These are phyloP conservation scores for Endotricha flammealis DNA, from an alignment of 2,888 invertebrate species.

Conservation along the genomic window DNA sequence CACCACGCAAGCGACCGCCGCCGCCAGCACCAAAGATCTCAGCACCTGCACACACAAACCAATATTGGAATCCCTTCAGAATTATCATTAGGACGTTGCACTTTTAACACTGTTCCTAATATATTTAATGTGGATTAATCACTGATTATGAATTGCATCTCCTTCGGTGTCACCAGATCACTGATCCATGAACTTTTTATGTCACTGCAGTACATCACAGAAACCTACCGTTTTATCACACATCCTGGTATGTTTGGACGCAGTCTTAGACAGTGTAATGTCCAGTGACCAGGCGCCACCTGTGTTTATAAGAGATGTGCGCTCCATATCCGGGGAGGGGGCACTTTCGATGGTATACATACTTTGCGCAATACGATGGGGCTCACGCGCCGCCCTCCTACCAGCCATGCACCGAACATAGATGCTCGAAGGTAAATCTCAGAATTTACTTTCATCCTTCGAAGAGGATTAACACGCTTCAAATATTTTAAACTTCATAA, in stretches of 20 bases:
- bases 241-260: constrained; percentile 60
- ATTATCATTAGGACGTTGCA: constrained; percentile 8
- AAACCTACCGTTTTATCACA: constrained; percentile 71
- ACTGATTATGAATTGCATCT: constrained; percentile 16
- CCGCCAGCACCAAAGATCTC: constrained; percentile 61
- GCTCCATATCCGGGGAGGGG: constrained; percentile 73
- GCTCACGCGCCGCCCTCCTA: constrained; percentile 57
- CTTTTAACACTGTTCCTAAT: constrained; percentile 25
- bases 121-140: constrained; percentile 10
- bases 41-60: constrained; percentile 64
- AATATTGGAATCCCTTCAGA: constrained; percentile 1
- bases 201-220: constrained; percentile 28
- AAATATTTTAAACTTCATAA: too few species aligned
- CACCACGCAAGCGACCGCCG: constrained; percentile 56
- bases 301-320: constrained; percentile 73
- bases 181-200: constrained; percentile 32
- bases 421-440: constrained; percentile 37
- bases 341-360: constrained; percentile 74
- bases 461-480: too few species aligned
- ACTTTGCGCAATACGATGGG: constrained; percentile 66
- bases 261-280: constrained; percentile 62
- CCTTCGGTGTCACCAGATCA: constrained; percentile 38
- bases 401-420: constrained; percentile 23
- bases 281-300: constrained; percentile 64
- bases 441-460: constrained; percentile 2